Evolutionary conservation across 2,888 invertebrate genomes (phyloP).

Genomic region (Amphipoea lucens): DNA sequence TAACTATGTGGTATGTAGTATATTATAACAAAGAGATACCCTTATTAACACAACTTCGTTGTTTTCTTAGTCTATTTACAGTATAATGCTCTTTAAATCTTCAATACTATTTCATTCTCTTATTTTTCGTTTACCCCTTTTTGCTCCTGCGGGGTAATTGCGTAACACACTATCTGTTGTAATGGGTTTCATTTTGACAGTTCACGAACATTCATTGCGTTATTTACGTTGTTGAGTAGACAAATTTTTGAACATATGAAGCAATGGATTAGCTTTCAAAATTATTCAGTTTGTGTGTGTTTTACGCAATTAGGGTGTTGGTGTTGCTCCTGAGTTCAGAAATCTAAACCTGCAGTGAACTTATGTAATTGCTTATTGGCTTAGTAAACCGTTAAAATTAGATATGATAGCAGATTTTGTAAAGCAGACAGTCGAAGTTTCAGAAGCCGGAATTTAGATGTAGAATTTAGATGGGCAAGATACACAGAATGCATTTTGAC

Average conservation of each 20-base stretch:
- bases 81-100: neutral
- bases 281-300: neutral
- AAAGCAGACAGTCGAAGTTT: neutral
- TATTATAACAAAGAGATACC: conserved; percentile 14
- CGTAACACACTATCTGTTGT: neutral
- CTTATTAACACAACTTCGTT: conserved; percentile 44
- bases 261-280: neutral
- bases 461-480: too few relatives aligned
- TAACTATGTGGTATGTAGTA: neutral
- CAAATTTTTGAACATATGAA: neutral
- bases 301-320: too few relatives aligned
- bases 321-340: neutral
- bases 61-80: conserved; percentile 21
- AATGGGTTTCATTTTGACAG: neutral
- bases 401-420: neutral
- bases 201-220: neutral
- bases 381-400: neutral
- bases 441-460: neutral
- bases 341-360: neutral
- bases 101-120: neutral
- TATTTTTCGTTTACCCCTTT: neutral
- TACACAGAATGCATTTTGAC: neutral
- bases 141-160: neutral
- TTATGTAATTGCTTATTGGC: neutral
- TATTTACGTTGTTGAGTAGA: neutral